Percentiles rank a stretch among this genome's conserved stretches.
phyloP scores from a whole-genome alignment of 2,888 invertebrate species.

The Congeria kusceri region DNA sequence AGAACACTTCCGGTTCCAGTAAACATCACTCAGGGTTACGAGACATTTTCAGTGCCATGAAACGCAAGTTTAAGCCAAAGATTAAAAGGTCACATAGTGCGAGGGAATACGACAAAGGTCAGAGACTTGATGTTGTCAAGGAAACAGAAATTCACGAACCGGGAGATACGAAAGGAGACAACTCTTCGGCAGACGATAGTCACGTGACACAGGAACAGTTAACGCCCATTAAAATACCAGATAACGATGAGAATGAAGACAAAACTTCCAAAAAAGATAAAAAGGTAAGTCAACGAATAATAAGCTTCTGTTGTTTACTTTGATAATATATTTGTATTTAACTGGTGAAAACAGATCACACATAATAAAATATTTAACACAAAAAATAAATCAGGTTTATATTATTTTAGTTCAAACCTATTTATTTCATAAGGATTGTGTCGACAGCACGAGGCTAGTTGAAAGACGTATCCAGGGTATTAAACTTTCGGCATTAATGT shows the following conservation, averaged over 20 bases:
- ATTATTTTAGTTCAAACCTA: too few species aligned
- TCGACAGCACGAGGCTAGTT: too few species aligned
- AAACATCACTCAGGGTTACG: conserved; percentile 71
- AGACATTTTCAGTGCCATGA: conserved; percentile 76
- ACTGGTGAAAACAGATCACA: too few species aligned
- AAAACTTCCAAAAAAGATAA: conserved; percentile 17
- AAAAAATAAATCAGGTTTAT: too few species aligned
- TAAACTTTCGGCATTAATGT: too few species aligned
- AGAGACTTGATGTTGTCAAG: conserved; percentile 32
- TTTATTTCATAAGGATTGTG: too few species aligned
- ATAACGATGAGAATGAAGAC: conserved; percentile 23
- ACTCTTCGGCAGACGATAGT: neutral
- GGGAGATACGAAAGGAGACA: neutral
- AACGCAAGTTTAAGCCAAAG: conserved; percentile 74
- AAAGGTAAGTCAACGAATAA: conserved; percentile 18
- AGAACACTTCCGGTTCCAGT: conserved; percentile 65
- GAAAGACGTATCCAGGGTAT: too few species aligned
- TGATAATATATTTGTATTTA: too few species aligned
- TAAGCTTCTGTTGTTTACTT: too few species aligned
- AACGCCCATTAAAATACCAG: conserved; percentile 55
- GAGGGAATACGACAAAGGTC: conserved; percentile 46
- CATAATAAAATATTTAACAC: too few species aligned
- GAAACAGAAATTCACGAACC: conserved; percentile 21
- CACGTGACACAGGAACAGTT: conserved; percentile 48
- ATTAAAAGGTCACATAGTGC: conserved; percentile 64